Base-by-base conservation (phyloP, 1,140 invertebrate species). In the Drosophila subobscura region DNA sequence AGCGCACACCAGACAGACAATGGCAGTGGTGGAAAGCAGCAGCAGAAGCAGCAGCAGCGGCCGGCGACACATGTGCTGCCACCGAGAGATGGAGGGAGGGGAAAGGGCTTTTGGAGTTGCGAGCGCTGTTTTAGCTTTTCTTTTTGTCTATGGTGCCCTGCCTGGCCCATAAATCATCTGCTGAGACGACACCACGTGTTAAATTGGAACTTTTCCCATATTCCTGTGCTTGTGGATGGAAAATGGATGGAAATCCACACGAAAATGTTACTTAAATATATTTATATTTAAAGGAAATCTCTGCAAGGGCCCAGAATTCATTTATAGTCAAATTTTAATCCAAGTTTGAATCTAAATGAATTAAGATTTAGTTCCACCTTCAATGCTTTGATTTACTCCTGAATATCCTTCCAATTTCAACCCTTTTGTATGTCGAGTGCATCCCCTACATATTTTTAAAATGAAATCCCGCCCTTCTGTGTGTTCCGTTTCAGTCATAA, bases 201-300 rank as follows among this genome's bases (percentile, higher is more conserved):
- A 83, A 80, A 83, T 83, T 83, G 74, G 79, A 83, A 83, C 79
- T 83, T 79, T 83, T 83, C 77, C 73, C 79, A 79, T 79, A 77
- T 66, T 71, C 65, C 29, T 8, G 3, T 8, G 2, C 29, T 33
- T 33, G 10, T 10, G 10, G 33, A 3, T 10, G 33, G 33, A 71
- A 66, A 74, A 77, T 51, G 59, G 42, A 45, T 55, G 16, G 14
- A 55, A 40, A 55, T 27, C 12, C 44, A 27, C 16, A 52, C 0
- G 27, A 44, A 55, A 25, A 40, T 29, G 16, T 51, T 33, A 6
- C 25, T 27, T 27, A 27, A 27, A 27, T 5, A 6, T 27, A 20
- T 20, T 20, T 20, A 20, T 20, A 20, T 20, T 20, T 20, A 20
- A 20, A 20, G 16, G 16, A 20, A 20, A 20, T 20, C 16, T 20